Evolutionary conservation across 2,797 vertebrate genomes (phyloP), one percentile per base, ranked within the genome.

Genomic region (Syngnathus rostellatus): DNA sequence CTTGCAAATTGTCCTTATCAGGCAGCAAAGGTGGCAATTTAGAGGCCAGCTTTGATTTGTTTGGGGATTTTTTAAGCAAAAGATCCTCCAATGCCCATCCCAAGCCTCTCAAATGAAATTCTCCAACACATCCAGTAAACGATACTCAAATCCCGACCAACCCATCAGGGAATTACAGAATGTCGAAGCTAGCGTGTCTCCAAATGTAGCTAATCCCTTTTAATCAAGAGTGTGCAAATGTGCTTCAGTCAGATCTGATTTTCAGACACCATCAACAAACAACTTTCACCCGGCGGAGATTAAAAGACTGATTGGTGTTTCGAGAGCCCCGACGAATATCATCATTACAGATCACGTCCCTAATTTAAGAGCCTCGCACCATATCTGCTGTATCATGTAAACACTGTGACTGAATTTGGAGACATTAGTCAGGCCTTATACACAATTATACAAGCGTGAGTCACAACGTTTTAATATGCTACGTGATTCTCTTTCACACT

Each of bases 371-470:
- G 40, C 40, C 40, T 45, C 3, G 12, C 21, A 17, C 8, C 40
- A 62, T 64, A 64, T 64, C 62, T 64, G 12, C 46, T 64, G 19
- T 10, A 64, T 64, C 62, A 50, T 51, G 62, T 64, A 64, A 64
- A 64, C 45, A 50, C 25, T 41, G 63, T 45, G 45, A 45, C 12
- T 6, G 60, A 43, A 4, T 62, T 62, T 16, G 6, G 40, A 21
- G 41, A 45, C 60, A 62, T 62, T 23, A 62, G 41, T 43, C 60
- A 45, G 60, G 41, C 40, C 21, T 62, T 45, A 14, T 23, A 17
- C 16, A 14, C n/a, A 61, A n/a, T 61, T 43, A 23, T 6, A 43
- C 39, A 41, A 43, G 59, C 19, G 8, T 43, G 60, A 62, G 40
- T 62, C 40, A 21, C 25, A 17, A 16, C 16, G 37, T 57, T 50